phyloP scores from a whole-genome alignment of 2,888 invertebrate species.

The Acleris emargana region DNA sequence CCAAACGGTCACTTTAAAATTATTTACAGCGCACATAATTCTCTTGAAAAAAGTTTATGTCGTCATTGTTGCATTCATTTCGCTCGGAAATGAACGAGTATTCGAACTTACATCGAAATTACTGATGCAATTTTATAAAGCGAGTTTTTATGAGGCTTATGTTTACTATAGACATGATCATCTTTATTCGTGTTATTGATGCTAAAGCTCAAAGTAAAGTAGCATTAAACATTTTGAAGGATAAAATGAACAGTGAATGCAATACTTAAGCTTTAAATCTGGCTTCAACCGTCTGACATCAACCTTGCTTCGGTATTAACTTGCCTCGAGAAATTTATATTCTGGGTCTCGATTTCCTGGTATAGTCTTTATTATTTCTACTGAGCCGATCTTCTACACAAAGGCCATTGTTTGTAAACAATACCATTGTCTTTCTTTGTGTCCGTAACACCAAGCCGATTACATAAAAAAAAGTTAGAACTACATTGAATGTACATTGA shows the following conservation, averaged over 20 bases:
- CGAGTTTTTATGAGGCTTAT: slow-evolving; percentile 14
- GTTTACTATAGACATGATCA: slow-evolving; percentile 16
- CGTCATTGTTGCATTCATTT: slow-evolving; percentile 60
- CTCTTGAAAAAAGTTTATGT: slow-evolving; percentile 54
- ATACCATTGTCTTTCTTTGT: no score
- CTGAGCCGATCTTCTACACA: no score
- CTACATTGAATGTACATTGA: no score
- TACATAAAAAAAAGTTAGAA: no score
- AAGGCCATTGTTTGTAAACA: no score
- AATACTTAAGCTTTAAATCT: no score
- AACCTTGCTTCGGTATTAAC: background rate
- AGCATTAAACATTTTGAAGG: background rate
- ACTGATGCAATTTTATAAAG: slow-evolving; percentile 43
- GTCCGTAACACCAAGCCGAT: no score
- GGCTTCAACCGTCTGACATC: background rate
- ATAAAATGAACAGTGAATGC: no score
- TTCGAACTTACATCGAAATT: slow-evolving; percentile 52
- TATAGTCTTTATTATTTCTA: no score
- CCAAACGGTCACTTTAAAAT: slow-evolving; percentile 64
- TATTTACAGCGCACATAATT: slow-evolving; percentile 65
- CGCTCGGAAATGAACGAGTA: slow-evolving; percentile 53
- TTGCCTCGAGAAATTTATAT: background rate
- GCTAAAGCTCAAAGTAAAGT: background rate
- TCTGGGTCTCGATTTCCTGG: background rate
- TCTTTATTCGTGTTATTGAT: slow-evolving; percentile 19